Conservation (phyloP, 2,888 invertebrate species). For the Anticlea derivata region DNA sequence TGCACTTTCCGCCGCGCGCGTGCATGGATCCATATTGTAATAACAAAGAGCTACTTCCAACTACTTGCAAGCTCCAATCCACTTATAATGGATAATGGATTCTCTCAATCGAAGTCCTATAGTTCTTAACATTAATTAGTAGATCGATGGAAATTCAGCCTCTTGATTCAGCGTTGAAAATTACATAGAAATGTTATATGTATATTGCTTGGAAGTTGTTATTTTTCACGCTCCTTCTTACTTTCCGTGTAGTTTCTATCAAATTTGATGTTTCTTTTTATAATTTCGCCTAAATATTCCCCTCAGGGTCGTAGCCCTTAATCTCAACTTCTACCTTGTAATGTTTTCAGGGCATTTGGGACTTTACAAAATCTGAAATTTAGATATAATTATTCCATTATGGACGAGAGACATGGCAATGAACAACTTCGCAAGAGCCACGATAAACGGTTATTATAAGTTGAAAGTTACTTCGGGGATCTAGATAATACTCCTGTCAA, state of each 20-base stretch:
- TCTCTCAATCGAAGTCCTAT: slow-evolving; percentile 15
- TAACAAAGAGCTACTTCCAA: slow-evolving; percentile 29
- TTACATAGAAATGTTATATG: not conserved
- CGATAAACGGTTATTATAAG: slow-evolving; percentile 22
- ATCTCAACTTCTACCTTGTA: too few relatives aligned
- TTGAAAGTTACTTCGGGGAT: slow-evolving; percentile 30
- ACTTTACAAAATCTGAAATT: not conserved
- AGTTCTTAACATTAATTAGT: slow-evolving; percentile 8
- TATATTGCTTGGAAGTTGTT: too few relatives aligned
- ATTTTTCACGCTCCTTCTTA: too few relatives aligned
- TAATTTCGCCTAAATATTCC: too few relatives aligned
- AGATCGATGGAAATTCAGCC: not conserved
- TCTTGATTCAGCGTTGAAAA: not conserved
- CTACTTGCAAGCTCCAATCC: slow-evolving; percentile 30
- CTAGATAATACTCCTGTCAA: slow-evolving; percentile 34
- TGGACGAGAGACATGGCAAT: slow-evolving; percentile 3
- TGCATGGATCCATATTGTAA: slow-evolving; percentile 33
- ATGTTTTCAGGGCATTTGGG: not conserved
- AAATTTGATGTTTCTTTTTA: too few relatives aligned
- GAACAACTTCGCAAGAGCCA: slow-evolving; percentile 9
- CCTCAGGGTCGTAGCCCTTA: too few relatives aligned
- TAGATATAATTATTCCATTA: not conserved
- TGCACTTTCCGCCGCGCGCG: slow-evolving; percentile 30
- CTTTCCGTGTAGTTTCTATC: too few relatives aligned
- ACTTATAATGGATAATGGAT: slow-evolving; percentile 31